Percentiles rank a stretch among this genome's conserved stretches.
phyloP scores from a whole-genome alignment of 2,888 invertebrate genomes.

The Zhuqinia jingwanae region DNA sequence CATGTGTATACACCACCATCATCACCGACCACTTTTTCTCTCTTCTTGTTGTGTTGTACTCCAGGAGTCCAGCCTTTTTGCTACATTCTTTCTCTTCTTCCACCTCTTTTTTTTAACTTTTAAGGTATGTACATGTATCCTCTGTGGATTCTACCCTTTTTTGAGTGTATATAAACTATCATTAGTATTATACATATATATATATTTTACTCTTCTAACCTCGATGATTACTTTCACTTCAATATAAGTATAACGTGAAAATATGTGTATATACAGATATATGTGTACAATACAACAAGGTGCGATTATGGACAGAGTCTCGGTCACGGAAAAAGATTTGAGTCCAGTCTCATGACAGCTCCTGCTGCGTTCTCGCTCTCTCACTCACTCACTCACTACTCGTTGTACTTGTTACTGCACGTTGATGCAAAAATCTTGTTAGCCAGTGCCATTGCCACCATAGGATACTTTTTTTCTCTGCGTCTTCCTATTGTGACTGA shows the following conservation, averaged over 20 bases:
- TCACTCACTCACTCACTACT: slow-evolving; percentile 34
- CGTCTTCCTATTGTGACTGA: neutral
- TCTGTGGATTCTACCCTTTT: neutral
- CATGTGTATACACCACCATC: too few relatives aligned
- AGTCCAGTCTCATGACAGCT: slow-evolving; percentile 70
- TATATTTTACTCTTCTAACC: neutral
- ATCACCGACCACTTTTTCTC: neutral
- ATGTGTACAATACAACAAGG: neutral
- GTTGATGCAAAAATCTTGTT: slow-evolving; percentile 60
- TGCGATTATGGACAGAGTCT: neutral
- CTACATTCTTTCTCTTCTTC: too few relatives aligned
- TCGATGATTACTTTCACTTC: neutral
- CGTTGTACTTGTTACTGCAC: neutral
- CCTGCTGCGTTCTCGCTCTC: slow-evolving; percentile 55
- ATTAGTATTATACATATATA: neutral
- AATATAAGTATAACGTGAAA: too few relatives aligned
- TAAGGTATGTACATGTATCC: too few relatives aligned
- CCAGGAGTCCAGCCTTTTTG: slow-evolving; percentile 14
- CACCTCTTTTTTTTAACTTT: too few relatives aligned
- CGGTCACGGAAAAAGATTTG: slow-evolving; percentile 39
- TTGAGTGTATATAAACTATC: neutral
- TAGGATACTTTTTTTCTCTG: neutral
- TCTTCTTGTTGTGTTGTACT: too few relatives aligned
- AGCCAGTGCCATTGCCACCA: slow-evolving; percentile 17
- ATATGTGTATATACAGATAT: neutral